Conservation (phyloP, 2,797 vertebrate genomes). For the Macroramphosus scolopax region DNA sequence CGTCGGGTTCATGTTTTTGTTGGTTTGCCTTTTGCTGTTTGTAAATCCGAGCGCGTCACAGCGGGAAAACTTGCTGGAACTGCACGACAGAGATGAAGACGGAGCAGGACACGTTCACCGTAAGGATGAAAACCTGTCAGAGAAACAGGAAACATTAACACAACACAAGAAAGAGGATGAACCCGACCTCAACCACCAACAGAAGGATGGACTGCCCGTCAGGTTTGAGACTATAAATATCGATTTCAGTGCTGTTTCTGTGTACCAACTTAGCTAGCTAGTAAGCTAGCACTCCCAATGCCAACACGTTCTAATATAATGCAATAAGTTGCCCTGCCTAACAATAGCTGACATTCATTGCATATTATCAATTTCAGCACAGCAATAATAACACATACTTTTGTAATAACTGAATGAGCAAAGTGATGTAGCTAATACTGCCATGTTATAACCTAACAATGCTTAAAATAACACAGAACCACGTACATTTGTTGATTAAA, state of each 20-base stretch:
- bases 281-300: background rate
- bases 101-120: constrained; percentile 6
- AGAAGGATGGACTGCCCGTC: constrained; percentile 30
- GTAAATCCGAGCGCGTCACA: constrained; percentile 23
- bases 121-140: background rate
- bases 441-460: no score
- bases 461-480: no score
- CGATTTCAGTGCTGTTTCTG: background rate
- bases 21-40: constrained; percentile 40
- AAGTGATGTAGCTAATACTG: no score
- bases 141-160: constrained; percentile 7
- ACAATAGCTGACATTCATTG: background rate
- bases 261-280: constrained; percentile 16
- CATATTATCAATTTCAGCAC: no score
- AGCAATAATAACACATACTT: no score
- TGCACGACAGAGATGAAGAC: constrained; percentile 21
- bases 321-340: no score
- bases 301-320: no score
- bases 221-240: constrained; percentile 44
- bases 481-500: background rate
- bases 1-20: constrained; percentile 2
- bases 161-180: constrained; percentile 7
- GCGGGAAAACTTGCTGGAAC: constrained; percentile 12
- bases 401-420: no score
- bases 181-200: background rate